phyloP scores from a whole-genome alignment of 2,888 invertebrate species.

The Amphipyra berbera region DNA sequence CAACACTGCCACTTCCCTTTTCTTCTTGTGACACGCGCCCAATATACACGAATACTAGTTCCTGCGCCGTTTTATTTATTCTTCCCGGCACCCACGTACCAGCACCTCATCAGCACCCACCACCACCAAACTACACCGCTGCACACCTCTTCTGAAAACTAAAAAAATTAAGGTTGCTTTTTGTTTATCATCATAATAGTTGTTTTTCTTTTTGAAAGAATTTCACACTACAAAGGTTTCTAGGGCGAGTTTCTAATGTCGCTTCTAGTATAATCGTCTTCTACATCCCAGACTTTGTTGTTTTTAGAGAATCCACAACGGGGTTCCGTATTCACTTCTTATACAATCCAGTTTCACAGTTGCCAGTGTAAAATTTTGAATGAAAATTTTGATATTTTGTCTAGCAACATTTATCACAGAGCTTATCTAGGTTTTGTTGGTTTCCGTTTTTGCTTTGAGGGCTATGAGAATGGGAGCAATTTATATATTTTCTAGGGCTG shows the following conservation, averaged over 20 bases:
- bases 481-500: slow-evolving; percentile 50
- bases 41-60: too few species aligned
- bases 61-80: too few species aligned
- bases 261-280: slow-evolving; percentile 31
- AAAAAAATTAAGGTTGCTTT: too few species aligned
- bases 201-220: too few species aligned
- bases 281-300: slow-evolving; percentile 50
- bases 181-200: too few species aligned
- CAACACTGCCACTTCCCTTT: too few species aligned
- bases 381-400: slow-evolving; percentile 58
- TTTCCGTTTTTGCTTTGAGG: slow-evolving; percentile 51
- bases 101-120: too few species aligned
- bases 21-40: too few species aligned
- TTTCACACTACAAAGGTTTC: too few species aligned
- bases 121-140: too few species aligned
- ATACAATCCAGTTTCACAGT: slow-evolving; percentile 59
- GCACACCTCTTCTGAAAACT: too few species aligned
- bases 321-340: slow-evolving; percentile 66
- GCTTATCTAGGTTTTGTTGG: slow-evolving; percentile 56
- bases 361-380: slow-evolving; percentile 51
- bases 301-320: slow-evolving; percentile 64
- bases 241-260: slow-evolving; percentile 11
- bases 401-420: slow-evolving; percentile 54
- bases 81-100: too few species aligned
- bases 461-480: slow-evolving; percentile 39